Evolutionary conservation across 2,888 invertebrate genomes (phyloP).

Genomic region (Hypolimnas misippus): DNA sequence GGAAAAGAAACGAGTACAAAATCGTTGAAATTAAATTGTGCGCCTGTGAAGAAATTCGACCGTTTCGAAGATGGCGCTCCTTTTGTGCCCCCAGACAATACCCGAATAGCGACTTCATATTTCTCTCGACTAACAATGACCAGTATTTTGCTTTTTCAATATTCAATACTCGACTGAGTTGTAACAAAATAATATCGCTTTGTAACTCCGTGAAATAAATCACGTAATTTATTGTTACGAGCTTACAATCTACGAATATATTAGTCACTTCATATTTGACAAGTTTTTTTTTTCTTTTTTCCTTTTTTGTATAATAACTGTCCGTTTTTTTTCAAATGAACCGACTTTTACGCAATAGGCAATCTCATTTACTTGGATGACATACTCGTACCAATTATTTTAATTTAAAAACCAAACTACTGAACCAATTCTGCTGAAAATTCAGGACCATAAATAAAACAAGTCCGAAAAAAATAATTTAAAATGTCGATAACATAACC

Average conservation of each 20-base stretch:
- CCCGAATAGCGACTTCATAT: conserved; percentile 68
- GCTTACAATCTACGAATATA: background rate
- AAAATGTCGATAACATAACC: too few species aligned
- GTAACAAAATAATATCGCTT: conserved; percentile 45
- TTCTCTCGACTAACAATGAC: conserved; percentile 72
- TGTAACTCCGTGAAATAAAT: conserved; percentile 29
- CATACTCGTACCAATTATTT: too few species aligned
- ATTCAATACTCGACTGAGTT: conserved; percentile 61
- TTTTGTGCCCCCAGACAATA: conserved; percentile 71
- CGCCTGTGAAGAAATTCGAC: conserved; percentile 61
- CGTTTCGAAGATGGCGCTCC: conserved; percentile 50
- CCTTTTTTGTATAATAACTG: too few species aligned
- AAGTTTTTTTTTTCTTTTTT: background rate
- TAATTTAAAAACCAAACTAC: too few species aligned
- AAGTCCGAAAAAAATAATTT: too few species aligned
- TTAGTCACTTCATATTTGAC: background rate
- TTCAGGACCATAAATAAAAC: too few species aligned
- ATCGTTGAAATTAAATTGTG: conserved; percentile 75
- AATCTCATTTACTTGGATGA: too few species aligned
- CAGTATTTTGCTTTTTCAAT: conserved; percentile 65
- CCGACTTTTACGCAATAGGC: too few species aligned
- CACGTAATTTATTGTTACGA: conserved; percentile 47
- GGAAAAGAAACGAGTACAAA: conserved; percentile 61
- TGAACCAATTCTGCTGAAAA: too few species aligned
- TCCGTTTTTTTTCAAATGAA: too few species aligned